Base-by-base conservation (phyloP, 2,888 invertebrate genomes). In the Dolomedes plantarius region DNA sequence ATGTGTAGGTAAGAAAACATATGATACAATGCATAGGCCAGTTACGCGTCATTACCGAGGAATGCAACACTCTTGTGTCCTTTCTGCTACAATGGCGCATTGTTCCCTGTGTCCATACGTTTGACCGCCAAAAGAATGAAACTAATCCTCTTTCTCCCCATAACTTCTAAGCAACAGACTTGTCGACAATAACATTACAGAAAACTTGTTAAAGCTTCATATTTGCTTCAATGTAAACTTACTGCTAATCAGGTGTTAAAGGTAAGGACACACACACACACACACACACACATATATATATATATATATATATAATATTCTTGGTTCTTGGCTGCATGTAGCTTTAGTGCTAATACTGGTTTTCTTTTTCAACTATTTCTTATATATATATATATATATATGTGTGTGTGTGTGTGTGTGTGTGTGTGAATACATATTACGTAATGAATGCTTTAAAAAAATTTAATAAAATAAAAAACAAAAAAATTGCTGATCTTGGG, bases 81-180 rank as follows among this genome's bases (percentile, higher is more conserved):
- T 56, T 56, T 56, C 9, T 56, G 23, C 56, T 11, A 56, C 13
- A 36, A 78, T 71, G 64, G 71, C 64, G 28, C 67, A 71, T 64
- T 71, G 78, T 69, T 77, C 28, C 28, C 36, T 28, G 23, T 36
- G 28, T 28, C 28, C 29, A 27, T 41, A 31, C 19, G 27, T 9
- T 75, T 56, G 68, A 69, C 68, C 76, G 23, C 31, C n/a, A 41
- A 29, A 68, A 39, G 68, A 69, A 71, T 32, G 69, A 75, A 71
- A 64, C 6, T 28, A 31, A 71, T 23, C 64, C 32, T 36, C 50
- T 50, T 72, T 16, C 23, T 46, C 36, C 39, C 39, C 7, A 31
- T 73, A 56, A 56, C 23, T 73, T 46, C 2, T 1, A 23, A n/a
- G 56, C 2, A 56, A 23, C 23, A 23, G 7, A 19, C 23, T 23